Percentiles rank a stretch among this genome's conserved stretches.
Conservation (phyloP, 1,140 invertebrate species). For the Octopus sinensis region DNA sequence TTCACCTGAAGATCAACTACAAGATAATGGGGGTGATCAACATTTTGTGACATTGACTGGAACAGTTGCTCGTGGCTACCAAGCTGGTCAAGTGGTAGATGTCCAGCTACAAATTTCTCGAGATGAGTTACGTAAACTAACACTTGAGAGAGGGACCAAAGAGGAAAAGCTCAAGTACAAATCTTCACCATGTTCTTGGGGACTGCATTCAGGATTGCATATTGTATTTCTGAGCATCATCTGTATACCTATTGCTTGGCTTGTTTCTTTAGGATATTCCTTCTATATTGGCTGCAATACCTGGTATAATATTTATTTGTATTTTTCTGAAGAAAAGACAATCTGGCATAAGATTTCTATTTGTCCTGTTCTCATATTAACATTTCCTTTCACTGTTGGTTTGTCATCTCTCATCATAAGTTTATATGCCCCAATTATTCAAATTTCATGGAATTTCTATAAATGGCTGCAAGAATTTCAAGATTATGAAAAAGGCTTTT, state of each 20-base stretch:
- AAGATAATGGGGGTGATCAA: conserved; percentile 5
- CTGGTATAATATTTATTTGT: conserved; percentile 74
- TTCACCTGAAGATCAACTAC: conserved; percentile 16
- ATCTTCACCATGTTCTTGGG: conserved; percentile 60
- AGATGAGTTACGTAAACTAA: conserved; percentile 67
- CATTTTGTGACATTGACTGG: conserved; percentile 61
- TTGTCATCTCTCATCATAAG: conserved; percentile 67
- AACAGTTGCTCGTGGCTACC: conserved; percentile 71
- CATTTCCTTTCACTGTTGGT: conserved; percentile 71
- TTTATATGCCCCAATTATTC: conserved; percentile 68
- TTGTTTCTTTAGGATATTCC: conserved; percentile 67
- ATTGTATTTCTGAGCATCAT: conserved; percentile 67
- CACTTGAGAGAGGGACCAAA: conserved; percentile 64
- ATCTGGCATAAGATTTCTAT: conserved; percentile 59
- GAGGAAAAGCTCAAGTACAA: background rate
- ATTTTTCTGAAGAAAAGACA: conserved; percentile 69
- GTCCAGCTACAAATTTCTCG: conserved; percentile 65
- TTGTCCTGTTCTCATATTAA: conserved; percentile 69
- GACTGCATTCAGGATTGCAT: conserved; percentile 66
- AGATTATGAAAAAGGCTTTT: conserved; percentile 77
- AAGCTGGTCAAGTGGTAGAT: conserved; percentile 72
- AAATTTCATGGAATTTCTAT: conserved; percentile 68
- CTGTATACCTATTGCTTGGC: conserved; percentile 67
- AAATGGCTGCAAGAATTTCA: conserved; percentile 70
- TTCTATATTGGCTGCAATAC: conserved; percentile 75